Base-by-base conservation (phyloP, 2,888 invertebrate species). In the Galerucella nymphaeae region DNA sequence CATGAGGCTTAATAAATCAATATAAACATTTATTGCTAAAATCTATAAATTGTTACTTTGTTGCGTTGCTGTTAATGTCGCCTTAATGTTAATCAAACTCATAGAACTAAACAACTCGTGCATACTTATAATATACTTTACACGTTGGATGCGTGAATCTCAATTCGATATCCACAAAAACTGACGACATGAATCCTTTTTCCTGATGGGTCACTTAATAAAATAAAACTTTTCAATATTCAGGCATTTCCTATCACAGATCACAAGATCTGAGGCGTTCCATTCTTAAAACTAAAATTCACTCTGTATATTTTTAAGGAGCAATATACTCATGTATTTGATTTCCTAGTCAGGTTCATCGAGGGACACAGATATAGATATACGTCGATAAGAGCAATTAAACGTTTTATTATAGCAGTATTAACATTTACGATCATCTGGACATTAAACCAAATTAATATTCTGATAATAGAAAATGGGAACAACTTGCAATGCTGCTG, bases 361-460 rank as follows among this genome's bases (percentile, higher is more conserved):
- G 75, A 76, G 69, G 76, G 77, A 75, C 75, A 73, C 76, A 77
- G 78, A 78, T 79, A 78, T 76, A 77, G 78, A 78, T 79, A 78
- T 75, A 23, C 57, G 72, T 75, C 77, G 78, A 80, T 78, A 80
- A 79, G 75, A 77, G 73, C 78, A 78, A 78, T 77, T 78, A 78
- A 78, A 78, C 75, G 71, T 78, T 78, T 78, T 77, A 78, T 75
- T 72, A 72, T 74, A 73, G 70, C 72, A 70, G 30, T 30, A 59
- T 59, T 59, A 59, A 59, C 58, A 59, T 59, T 59, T 59, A 59
- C 58, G 58, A 59, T 38, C 58, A 59, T 23, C 58, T 59, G 58
- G 58, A 59, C 58, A 30, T 30, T 59, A 59, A 59, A 59, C 58
- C 1, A 23, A 59, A 59, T 59, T 59, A 59, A 59, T 59, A 59